Percentiles rank a stretch among this genome's conserved stretches.
phyloP scores from a whole-genome alignment of 2,113 vertebrate genomes.

The Pipa parva region DNA sequence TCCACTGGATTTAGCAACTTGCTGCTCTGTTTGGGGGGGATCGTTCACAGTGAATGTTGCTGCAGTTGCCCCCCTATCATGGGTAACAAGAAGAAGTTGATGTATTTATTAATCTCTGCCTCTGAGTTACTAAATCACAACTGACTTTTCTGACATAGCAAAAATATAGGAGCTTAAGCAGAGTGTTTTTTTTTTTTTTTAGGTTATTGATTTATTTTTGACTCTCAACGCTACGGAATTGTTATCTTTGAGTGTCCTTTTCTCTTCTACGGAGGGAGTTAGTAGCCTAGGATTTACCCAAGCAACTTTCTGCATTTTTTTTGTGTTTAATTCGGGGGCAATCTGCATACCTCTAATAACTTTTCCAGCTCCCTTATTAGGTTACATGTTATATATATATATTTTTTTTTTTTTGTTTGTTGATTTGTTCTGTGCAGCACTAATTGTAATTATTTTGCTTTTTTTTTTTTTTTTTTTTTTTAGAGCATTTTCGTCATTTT shows the following conservation, averaged over 20 bases:
- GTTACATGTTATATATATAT: background rate
- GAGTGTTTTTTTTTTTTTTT: no score
- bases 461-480: constrained; percentile 20
- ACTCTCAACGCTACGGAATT: constrained; percentile 11
- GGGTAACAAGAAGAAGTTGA: constrained; percentile 34
- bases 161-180: constrained; percentile 66
- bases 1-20: constrained; percentile 13
- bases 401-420: no score
- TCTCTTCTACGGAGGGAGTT: background rate
- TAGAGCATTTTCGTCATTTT: constrained; percentile 24
- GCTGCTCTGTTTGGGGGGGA: background rate
- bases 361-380: constrained; percentile 1
- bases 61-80: background rate
- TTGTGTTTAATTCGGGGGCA: background rate
- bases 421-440: background rate
- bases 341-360: constrained; percentile 12
- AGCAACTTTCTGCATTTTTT: background rate
- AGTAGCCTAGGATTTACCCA: background rate
- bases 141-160: constrained; percentile 58
- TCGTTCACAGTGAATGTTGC: background rate
- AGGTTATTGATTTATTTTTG: constrained; percentile 47
- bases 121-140: constrained; percentile 42
- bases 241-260: constrained; percentile 2
- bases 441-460: background rate
- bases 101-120: constrained; percentile 34